Evolutionary conservation across 2,888 invertebrate genomes (phyloP).

Genomic region (Zaprionus bogoriensis): DNA sequence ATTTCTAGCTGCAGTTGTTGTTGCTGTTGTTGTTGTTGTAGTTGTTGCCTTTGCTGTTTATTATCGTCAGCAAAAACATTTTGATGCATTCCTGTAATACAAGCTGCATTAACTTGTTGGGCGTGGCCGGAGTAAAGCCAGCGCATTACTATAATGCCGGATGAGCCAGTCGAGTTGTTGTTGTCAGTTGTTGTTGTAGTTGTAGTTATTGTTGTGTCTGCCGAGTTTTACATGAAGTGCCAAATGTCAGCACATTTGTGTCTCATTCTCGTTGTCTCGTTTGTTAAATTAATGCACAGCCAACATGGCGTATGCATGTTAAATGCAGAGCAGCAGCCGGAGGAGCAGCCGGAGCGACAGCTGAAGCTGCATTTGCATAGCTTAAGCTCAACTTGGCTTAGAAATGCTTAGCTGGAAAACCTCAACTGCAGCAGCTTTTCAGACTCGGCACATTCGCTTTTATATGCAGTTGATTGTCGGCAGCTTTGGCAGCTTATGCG

Average conservation of each 20-base stretch:
- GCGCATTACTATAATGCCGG: slow-evolving; percentile 27
- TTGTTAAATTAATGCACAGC: slow-evolving; percentile 60
- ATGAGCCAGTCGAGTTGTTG: slow-evolving; percentile 36
- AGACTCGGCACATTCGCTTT: slow-evolving; percentile 33
- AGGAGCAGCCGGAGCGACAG: background rate
- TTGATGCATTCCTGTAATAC: slow-evolving; percentile 60
- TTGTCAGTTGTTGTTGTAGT: background rate
- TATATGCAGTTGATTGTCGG: background rate
- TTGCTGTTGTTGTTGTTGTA: slow-evolving; percentile 6
- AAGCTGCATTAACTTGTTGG: slow-evolving; percentile 67
- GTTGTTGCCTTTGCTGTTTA: slow-evolving; percentile 23
- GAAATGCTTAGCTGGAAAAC: background rate
- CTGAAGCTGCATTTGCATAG: slow-evolving; percentile 42
- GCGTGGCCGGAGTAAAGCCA: slow-evolving; percentile 33
- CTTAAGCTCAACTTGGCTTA: slow-evolving; percentile 31
- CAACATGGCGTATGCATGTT: slow-evolving; percentile 73
- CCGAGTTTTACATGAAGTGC: slow-evolving; percentile 57
- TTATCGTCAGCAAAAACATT: slow-evolving; percentile 35
- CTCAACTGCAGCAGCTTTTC: slow-evolving; percentile 9
- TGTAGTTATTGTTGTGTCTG: slow-evolving; percentile 16
- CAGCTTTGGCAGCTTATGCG: background rate
- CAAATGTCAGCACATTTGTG: slow-evolving; percentile 73
- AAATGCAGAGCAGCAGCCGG: slow-evolving; percentile 47
- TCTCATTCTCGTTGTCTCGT: slow-evolving; percentile 37
- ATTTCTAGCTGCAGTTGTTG: background rate